phyloP scores from a whole-genome alignment of 2,797 vertebrate species.

The Euphonia xanthogaster region DNA sequence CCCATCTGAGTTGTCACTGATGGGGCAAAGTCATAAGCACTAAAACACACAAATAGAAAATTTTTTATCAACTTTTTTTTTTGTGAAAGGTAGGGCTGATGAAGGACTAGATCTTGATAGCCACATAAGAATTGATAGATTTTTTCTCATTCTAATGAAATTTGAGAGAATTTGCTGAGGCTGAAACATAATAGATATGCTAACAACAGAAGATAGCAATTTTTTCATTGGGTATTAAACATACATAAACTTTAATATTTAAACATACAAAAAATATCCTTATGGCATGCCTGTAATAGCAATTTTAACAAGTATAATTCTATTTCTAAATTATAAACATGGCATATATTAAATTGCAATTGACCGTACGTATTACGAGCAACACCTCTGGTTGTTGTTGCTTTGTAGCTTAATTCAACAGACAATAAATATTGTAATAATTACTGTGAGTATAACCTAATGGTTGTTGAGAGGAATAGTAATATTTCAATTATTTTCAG shows the following conservation, averaged over 20 bases:
- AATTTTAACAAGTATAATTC: not conserved
- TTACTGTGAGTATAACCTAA: not conserved
- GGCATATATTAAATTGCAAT: not conserved
- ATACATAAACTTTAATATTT: not conserved
- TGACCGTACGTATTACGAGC: not conserved
- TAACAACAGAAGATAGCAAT: not conserved
- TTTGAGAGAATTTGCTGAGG: not conserved
- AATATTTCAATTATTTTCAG: not conserved
- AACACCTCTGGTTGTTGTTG: not conserved
- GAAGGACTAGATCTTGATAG: not conserved
- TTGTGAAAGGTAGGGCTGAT: not conserved
- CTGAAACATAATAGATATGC: not conserved
- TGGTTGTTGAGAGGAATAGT: not conserved
- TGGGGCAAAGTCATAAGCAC: not conserved
- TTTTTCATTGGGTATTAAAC: not conserved
- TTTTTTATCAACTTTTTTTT: not conserved
- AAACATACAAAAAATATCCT: not conserved
- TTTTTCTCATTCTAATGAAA: not conserved
- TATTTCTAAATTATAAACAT: not conserved
- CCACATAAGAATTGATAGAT: not conserved
- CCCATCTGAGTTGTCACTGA: not conserved
- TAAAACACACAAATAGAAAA: not conserved
- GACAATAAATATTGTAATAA: not conserved
- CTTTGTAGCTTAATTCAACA: not conserved
- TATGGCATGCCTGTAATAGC: not conserved